Conservation (phyloP, 2,113 vertebrate species). For the Tricholaema leucomelas region DNA sequence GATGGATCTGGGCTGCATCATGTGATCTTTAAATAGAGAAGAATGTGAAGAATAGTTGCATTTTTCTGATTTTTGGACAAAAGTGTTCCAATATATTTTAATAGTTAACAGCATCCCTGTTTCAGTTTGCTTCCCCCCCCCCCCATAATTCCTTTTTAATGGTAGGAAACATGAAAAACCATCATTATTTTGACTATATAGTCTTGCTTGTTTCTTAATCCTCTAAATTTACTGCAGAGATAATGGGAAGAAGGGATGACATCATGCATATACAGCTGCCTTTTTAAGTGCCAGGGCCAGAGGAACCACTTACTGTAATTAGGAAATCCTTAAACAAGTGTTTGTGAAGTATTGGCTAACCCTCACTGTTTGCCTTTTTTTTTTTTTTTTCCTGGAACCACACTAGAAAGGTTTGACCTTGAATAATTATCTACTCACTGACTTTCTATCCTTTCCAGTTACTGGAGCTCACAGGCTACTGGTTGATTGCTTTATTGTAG, state of each 20-base stretch:
- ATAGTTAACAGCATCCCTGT: not conserved
- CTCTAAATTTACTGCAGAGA: conserved; percentile 77
- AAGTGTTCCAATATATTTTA: not conserved
- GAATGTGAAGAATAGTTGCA: not conserved
- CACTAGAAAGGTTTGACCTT: conserved; percentile 92
- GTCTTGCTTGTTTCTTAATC: conserved; percentile 64
- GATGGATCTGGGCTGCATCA: not conserved
- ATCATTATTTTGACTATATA: conserved; percentile 71
- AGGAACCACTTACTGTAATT: conserved; percentile 99
- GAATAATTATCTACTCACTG: conserved; percentile 90
- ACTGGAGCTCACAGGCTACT: conserved; percentile 77
- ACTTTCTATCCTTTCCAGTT: conserved; percentile 87
- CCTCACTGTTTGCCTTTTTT: conserved; percentile 85
- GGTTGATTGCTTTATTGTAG: conserved; percentile 55
- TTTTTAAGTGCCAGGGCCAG: conserved; percentile 91
- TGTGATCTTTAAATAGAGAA: not conserved
- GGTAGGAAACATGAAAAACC: conserved; percentile 25
- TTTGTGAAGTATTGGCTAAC: conserved; percentile 94
- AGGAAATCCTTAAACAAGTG: conserved; percentile 98
- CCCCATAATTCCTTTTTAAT: not conserved
- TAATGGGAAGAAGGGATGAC: conserved; percentile 82
- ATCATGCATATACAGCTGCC: conserved; percentile 84
- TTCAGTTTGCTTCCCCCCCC: not conserved
- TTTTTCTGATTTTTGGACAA: not conserved
- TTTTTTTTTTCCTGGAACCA: conserved; percentile 86